These are phyloP conservation scores for Lordiphosa collinella DNA, from an alignment of 1,140 invertebrate species.

Conservation along the genomic window DNA sequence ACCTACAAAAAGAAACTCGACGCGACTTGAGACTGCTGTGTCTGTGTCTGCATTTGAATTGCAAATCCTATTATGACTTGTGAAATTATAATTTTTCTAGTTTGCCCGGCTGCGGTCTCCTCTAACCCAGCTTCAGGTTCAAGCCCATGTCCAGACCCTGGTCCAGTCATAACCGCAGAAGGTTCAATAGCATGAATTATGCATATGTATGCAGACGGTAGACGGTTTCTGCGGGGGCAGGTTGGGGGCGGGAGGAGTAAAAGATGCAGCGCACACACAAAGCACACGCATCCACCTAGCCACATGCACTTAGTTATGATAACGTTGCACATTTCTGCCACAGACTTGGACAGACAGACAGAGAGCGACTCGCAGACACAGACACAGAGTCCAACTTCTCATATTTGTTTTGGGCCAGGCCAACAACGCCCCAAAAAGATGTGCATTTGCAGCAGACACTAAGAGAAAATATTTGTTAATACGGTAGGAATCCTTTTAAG, in stretches of 20 bases:
- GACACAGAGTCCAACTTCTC: constrained; percentile 21
- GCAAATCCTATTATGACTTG: constrained; percentile 79
- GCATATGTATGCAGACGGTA: constrained; percentile 53
- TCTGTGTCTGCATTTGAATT: constrained; percentile 76
- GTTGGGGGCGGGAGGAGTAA: not conserved
- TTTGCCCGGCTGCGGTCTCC: constrained; percentile 47
- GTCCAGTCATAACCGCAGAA: constrained; percentile 61
- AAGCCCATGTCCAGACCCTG: constrained; percentile 42
- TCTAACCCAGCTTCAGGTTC: constrained; percentile 37
- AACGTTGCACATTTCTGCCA: constrained; percentile 71
- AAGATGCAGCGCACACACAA: constrained; percentile 40
- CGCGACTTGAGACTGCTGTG: constrained; percentile 37
- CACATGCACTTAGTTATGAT: constrained; percentile 75
- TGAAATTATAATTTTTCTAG: constrained; percentile 78
- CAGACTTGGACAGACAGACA: constrained; percentile 15
- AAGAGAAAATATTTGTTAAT: constrained; percentile 7
- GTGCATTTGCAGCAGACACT: constrained; percentile 38
- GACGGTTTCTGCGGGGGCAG: constrained; percentile 47
- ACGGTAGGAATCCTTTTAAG: too few relatives aligned
- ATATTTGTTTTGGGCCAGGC: constrained; percentile 66
- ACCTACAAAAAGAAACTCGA: constrained; percentile 33
- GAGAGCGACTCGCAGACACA: constrained; percentile 8
- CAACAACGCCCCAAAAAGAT: constrained; percentile 42
- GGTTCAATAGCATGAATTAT: constrained; percentile 79
- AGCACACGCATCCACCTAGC: constrained; percentile 62